Percentiles rank a stretch among this genome's conserved stretches.
Conservation (phyloP, 1,140 invertebrate genomes). For the Drosophila albomicans region DNA sequence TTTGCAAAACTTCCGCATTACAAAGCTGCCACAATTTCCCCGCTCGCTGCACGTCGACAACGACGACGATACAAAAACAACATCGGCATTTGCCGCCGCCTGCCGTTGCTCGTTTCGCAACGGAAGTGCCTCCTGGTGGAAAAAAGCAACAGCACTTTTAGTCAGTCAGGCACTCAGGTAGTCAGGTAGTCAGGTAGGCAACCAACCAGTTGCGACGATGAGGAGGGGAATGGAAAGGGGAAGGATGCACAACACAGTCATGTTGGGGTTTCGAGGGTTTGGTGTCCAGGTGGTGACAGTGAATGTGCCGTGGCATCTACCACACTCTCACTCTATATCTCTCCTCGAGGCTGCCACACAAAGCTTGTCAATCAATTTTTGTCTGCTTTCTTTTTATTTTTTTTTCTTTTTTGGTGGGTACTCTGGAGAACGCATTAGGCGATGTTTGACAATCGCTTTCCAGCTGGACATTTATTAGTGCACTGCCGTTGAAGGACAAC, state of each 20-base stretch:
- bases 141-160: conserved; percentile 58
- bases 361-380: conserved; percentile 82
- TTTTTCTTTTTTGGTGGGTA: conserved; percentile 10
- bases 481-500: conserved; percentile 56
- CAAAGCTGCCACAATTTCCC: conserved; percentile 81
- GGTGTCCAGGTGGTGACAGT: conserved; percentile 27
- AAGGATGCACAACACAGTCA: neutral
- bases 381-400: conserved; percentile 54
- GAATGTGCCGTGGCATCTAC: conserved; percentile 15
- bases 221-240: neutral
- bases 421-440: conserved; percentile 58
- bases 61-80: conserved; percentile 36
- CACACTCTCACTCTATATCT: neutral
- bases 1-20: conserved; percentile 82
- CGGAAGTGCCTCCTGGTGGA: conserved; percentile 74
- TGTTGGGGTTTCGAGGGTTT: neutral
- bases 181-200: neutral
- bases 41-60: conserved; percentile 27
- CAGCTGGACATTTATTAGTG: conserved; percentile 78
- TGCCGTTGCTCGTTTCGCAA: conserved; percentile 57
- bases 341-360: conserved; percentile 42
- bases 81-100: conserved; percentile 15
- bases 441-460: conserved; percentile 70
- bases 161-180: conserved; percentile 38
- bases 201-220: neutral